A percentile compares a stretch with the other conserved stretches of the same genome.
phyloP scores from a whole-genome alignment of 2,888 invertebrate genomes.

The Hirudinaria manillensis region DNA sequence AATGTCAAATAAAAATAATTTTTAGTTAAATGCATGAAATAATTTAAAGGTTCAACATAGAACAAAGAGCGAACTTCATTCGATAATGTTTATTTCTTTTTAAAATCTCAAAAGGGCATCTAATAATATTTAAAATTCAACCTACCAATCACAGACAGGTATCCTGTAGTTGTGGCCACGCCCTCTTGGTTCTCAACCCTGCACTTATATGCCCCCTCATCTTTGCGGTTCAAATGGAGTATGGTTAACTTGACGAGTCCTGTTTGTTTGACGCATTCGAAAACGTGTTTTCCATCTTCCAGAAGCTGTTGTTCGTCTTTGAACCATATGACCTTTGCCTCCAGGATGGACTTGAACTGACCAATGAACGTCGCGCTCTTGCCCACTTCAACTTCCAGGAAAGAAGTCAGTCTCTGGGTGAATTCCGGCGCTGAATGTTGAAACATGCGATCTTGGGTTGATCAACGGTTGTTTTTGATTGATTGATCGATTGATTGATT shows the following conservation, averaged over 20 bases:
- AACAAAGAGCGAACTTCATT: too few relatives aligned
- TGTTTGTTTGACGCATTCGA: conserved; percentile 16
- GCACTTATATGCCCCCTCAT: conserved; percentile 41
- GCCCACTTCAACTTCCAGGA: conserved; percentile 38
- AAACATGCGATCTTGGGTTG: not conserved
- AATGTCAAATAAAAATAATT: conserved; percentile 6
- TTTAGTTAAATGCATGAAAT: not conserved
- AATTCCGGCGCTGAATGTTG: conserved; percentile 40
- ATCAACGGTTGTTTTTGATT: too few relatives aligned
- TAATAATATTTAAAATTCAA: not conserved
- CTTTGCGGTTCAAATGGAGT: conserved; percentile 31
- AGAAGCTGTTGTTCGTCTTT: conserved; percentile 38
- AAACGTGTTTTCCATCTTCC: conserved; percentile 31
- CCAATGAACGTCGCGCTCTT: conserved; percentile 37
- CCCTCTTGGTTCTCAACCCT: conserved; percentile 40
- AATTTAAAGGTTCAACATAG: not conserved
- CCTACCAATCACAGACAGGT: conserved; percentile 39
- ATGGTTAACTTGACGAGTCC: conserved; percentile 30
- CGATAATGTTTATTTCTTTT: too few relatives aligned
- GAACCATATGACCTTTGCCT: conserved; percentile 39
- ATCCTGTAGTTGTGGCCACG: conserved; percentile 40
- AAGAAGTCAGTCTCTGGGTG: conserved; percentile 35
- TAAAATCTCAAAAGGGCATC: too few relatives aligned
- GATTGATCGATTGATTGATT: too few relatives aligned
- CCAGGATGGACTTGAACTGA: conserved; percentile 36